Evolutionary conservation across 2,113 vertebrate genomes (phyloP), one percentile per base, ranked within the genome.

Genomic region (Crotalus viridis): DNA sequence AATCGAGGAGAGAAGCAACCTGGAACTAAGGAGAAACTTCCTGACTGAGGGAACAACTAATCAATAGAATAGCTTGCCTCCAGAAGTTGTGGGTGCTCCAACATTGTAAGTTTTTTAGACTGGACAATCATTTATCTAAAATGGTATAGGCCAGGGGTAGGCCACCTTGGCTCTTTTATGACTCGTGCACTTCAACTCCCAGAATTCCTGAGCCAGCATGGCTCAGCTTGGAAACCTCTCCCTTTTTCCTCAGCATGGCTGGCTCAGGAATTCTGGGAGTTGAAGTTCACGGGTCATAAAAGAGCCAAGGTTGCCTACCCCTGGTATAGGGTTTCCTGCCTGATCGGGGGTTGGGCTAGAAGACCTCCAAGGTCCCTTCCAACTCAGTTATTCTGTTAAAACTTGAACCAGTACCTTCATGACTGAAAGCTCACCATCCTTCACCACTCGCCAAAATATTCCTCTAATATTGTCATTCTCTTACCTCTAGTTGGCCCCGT

Each of bases 401-500:
- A 28, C 24, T n/a, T 26, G 24, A 74, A 24, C 4, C 43, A 10
- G 5, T 39, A 21, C 8, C 15, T 57, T 28, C 33, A 52, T 39
- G 9, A 13, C 54, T 57, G 13, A 19, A 19, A 43, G 52, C 21
- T 64, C 5, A 46, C 52, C 52, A 5, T 17, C 5, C 61, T 43
- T 55, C 39, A 3, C 24, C 24, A 43, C 7, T 56, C 39, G 9
- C 2, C 54, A 17, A 52, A 19, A 10, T n/a, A 56, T 17, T 22
- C 10, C 8, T 13, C 54, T 6, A 52, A n/a, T 52, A 3, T 33
- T 89, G 43, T 26, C 52, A 3, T 33, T 85, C 4, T 0, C 0
- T 69, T 21, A 55, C 64, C 81, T 24, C 19, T 81, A 89, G 97
- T 94, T 92, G 85, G 51, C 89, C 7, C 95, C 93, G 57, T 9